Evolutionary conservation across 2,888 invertebrate genomes (phyloP).

Genomic region (Cosmia trapezina): DNA sequence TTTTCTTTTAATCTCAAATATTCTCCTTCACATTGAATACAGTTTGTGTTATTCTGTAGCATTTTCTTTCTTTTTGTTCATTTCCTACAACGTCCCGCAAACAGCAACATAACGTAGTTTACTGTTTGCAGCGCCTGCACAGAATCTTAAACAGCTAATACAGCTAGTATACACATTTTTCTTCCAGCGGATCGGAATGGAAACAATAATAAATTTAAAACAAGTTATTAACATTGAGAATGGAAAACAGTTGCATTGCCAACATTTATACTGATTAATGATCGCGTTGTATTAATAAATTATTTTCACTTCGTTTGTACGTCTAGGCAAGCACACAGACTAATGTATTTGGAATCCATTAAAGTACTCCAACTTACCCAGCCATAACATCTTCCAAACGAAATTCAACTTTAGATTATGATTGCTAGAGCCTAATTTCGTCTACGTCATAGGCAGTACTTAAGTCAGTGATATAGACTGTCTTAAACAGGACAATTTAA

Average conservation of each 20-base stretch:
- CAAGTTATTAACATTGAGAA: conserved; percentile 58
- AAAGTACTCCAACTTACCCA: conserved; percentile 63
- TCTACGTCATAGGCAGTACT: conserved; percentile 46
- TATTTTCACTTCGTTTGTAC: conserved; percentile 67
- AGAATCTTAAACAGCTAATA: conserved; percentile 57
- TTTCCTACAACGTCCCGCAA: conserved; percentile 38
- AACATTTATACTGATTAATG: conserved; percentile 66
- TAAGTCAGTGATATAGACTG: conserved; percentile 65
- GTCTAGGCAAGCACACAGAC: conserved; percentile 65
- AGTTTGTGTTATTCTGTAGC: conserved; percentile 35
- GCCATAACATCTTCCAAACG: conserved; percentile 17
- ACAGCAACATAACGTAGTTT: conserved; percentile 56
- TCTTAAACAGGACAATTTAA: conserved; percentile 72
- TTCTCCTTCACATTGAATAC: conserved; percentile 20
- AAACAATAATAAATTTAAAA: conserved; percentile 54
- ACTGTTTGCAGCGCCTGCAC: conserved; percentile 43
- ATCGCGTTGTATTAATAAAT: conserved; percentile 63
- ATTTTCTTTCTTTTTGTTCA: conserved; percentile 34
- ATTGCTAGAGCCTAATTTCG: conserved; percentile 44
- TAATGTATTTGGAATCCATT: conserved; percentile 76
- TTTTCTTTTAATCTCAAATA: conserved; percentile 29
- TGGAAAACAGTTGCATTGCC: conserved; percentile 53
- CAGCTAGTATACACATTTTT: conserved; percentile 35
- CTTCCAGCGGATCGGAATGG: conserved; percentile 42
- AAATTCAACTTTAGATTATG: conserved; percentile 46